A percentile compares a stretch with the other conserved stretches of the same genome.
These are phyloP conservation scores for Paralichthys olivaceus DNA, from an alignment of 2,113 vertebrate genomes.

Conservation along the genomic window DNA sequence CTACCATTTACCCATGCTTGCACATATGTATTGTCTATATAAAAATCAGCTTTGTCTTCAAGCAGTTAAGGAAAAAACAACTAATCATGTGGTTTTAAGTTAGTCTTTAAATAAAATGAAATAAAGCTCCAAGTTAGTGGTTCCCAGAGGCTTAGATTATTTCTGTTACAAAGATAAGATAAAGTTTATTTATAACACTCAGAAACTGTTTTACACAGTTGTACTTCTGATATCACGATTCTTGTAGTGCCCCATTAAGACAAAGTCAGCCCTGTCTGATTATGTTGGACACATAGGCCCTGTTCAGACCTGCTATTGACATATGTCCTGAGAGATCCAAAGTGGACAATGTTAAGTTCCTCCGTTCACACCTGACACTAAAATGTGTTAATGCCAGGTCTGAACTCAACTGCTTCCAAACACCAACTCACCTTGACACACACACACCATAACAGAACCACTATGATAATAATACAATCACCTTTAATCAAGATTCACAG, in stretches of 20 bases:
- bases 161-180: neutral
- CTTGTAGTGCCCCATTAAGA: too few species aligned
- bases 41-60: neutral
- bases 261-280: neutral
- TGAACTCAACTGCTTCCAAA: conserved; percentile 59
- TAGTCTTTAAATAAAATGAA: neutral
- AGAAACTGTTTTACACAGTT: neutral
- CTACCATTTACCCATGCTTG: neutral
- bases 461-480: conserved; percentile 68
- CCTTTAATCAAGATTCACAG: conserved; percentile 71
- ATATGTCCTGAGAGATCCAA: too few species aligned
- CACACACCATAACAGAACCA: conserved; percentile 38
- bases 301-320: too few species aligned
- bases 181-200: neutral
- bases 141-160: neutral
- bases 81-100: neutral
- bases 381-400: neutral
- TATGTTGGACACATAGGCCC: neutral
- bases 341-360: too few species aligned
- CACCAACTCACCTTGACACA: neutral
- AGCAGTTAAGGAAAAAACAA: neutral
- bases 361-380: neutral
- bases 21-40: neutral
- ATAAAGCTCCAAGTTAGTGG: neutral
- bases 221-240: neutral